Conservation (phyloP, 2,797 vertebrate genomes). For the Aeoliscus strigatus region DNA sequence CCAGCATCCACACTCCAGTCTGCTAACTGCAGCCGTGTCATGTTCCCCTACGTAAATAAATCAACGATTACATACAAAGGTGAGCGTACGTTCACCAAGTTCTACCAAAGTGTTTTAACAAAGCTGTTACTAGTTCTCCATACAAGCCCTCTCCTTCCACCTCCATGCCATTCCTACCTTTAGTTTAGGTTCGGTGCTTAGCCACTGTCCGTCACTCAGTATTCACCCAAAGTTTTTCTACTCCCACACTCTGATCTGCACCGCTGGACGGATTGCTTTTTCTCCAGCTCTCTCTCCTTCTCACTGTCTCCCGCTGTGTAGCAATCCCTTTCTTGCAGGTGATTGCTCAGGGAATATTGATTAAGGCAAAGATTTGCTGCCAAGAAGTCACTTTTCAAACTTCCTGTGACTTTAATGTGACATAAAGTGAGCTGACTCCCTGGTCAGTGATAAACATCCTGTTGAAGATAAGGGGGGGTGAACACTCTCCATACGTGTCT, state of each 20-base stretch:
- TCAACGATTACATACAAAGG: too few relatives aligned
- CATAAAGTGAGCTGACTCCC: constrained; percentile 39
- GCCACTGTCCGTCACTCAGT: constrained; percentile 44
- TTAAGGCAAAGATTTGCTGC: constrained; percentile 66
- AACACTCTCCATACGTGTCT: constrained; percentile 9
- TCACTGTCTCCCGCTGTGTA: constrained; percentile 62
- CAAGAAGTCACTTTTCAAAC: constrained; percentile 70
- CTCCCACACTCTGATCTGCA: constrained; percentile 52
- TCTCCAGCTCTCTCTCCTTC: constrained; percentile 33
- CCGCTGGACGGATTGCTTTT: constrained; percentile 52
- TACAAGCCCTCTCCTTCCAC: background rate
- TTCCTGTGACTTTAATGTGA: constrained; percentile 64
- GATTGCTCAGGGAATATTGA: constrained; percentile 80
- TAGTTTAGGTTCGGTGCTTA: constrained; percentile 17
- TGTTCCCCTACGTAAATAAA: too few relatives aligned
- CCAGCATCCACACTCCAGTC: too few relatives aligned
- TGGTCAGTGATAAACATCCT: constrained; percentile 43
- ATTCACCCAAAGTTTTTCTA: constrained; percentile 47
- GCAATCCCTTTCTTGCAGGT: constrained; percentile 70
- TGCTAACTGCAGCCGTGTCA: too few relatives aligned
- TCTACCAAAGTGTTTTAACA: too few relatives aligned
- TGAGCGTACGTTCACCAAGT: too few relatives aligned
- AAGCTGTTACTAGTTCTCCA: too few relatives aligned
- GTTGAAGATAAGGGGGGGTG: constrained; percentile 25
- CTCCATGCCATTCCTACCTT: constrained; percentile 11